A percentile compares a stretch with the other conserved stretches of the same genome.
These are phyloP conservation scores for Sebastes steindachneri DNA, from an alignment of 2,797 vertebrate genomes.

Conservation along the genomic window DNA sequence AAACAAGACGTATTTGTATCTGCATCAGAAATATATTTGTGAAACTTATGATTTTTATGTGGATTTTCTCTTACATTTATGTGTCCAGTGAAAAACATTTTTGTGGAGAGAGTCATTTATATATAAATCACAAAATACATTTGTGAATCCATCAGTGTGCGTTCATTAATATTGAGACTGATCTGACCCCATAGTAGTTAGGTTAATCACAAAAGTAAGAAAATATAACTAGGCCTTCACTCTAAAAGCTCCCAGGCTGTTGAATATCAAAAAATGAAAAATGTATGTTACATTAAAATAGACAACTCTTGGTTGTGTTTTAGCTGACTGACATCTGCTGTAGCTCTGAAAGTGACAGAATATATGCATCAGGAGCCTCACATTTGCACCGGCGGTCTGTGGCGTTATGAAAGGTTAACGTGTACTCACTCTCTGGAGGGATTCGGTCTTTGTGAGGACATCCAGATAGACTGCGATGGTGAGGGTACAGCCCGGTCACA, in stretches of 20 bases:
- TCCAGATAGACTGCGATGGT: conserved; percentile 97
- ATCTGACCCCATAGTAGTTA: too few relatives aligned
- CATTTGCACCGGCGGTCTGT: too few relatives aligned
- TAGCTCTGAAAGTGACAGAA: not conserved
- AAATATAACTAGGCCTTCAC: not conserved
- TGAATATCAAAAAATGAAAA: not conserved
- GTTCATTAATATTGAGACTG: too few relatives aligned
- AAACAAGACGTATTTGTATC: too few relatives aligned
- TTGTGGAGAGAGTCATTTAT: too few relatives aligned
- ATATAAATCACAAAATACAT: too few relatives aligned
- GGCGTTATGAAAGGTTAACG: not conserved
- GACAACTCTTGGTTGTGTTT: not conserved
- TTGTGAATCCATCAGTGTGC: too few relatives aligned
- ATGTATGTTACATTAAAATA: not conserved
- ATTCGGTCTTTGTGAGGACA: conserved; percentile 99
- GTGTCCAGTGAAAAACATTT: too few relatives aligned
- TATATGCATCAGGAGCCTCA: not conserved
- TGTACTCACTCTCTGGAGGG: conserved; percentile 95
- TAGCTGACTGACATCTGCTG: not conserved
- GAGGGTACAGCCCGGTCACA: conserved; percentile 96
- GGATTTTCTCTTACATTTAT: too few relatives aligned
- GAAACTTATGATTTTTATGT: too few relatives aligned
- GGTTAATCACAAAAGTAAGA: not conserved
- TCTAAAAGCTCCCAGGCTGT: not conserved
- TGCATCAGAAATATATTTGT: too few relatives aligned